Percentiles rank a stretch among this genome's conserved stretches.
Conservation (phyloP, 2,888 invertebrate genomes). For the Willowsia nigromaculata region DNA sequence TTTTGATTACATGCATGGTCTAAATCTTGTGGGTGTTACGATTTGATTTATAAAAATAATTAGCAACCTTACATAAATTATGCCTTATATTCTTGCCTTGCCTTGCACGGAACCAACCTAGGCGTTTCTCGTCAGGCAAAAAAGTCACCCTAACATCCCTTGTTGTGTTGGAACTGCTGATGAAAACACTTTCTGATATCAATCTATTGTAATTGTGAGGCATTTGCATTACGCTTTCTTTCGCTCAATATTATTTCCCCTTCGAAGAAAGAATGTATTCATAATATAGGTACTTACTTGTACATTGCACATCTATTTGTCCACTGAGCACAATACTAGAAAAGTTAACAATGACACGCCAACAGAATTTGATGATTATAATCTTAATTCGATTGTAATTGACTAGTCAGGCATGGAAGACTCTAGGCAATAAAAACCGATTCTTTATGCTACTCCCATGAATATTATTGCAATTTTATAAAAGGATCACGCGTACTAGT, state of each 20-base stretch:
- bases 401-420: conserved; percentile 6
- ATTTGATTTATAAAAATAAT: conserved; percentile 18
- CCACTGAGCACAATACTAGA: neutral
- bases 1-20: neutral
- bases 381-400: conserved; percentile 27
- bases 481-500: neutral
- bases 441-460: conserved; percentile 8
- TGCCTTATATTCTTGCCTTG: neutral
- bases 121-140: conserved; percentile 2
- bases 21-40: neutral
- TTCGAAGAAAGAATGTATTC: too few species aligned
- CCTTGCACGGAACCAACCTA: neutral
- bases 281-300: too few species aligned
- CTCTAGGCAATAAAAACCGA: neutral
- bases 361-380: neutral
- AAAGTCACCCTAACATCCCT: neutral
- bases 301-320: neutral
- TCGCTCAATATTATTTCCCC: neutral
- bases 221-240: neutral
- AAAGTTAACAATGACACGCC: conserved; percentile 2
- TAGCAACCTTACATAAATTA: conserved; percentile 19
- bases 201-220: too few species aligned
- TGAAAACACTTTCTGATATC: too few species aligned
- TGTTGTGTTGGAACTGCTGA: neutral
- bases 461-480: neutral